Base-by-base conservation (phyloP, 2,113 vertebrate species). In the Calyptommatus sinebrachiatus region DNA sequence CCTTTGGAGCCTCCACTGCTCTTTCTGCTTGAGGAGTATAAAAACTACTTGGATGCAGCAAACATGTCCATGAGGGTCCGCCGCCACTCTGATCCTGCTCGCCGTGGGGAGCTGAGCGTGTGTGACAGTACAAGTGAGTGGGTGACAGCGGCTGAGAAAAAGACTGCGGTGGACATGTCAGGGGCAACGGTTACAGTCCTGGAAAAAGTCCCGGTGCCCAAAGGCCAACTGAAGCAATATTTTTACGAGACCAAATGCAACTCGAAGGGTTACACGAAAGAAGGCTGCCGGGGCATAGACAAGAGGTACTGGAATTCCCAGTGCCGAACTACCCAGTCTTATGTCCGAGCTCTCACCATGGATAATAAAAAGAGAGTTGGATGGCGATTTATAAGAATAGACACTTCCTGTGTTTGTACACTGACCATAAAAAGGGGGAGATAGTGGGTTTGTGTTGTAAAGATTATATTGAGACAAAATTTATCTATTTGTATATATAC, bases 401-500 rank as follows among this genome's bases (percentile, higher is more conserved):
- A 99, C 98, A 99, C 98, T 97, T 99, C 98, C 83, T 99, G 98
- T 97, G 98, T 99, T 96, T 99, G 98, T 97, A 99, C 98, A 97
- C 92, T 99, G 95, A 99, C 98, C 97, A 97, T 99, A 97, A 99
- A 99, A 94, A 97, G 98, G 93, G 98, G 98, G 93, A 99, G 98
- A 99, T 99, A 99, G 97, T 99, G 97, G 95, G 92, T 96, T 97
- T 83, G 87, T 97, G 96, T 90, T 94, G 94, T 97, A 98, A 97
- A 99, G 97, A 99, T 97, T 99, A 97, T 98, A 99, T 98, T 95
- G 97, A 98, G 96, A 99, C 96, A 97, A 97, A 97, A 97, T 97
- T 70, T 97, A 99, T 99, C 97, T 99, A 99, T 99, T 99, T 99
- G 98, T 99, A 99, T 98, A 99, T 99, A 99, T 98, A 98, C 97